Base-by-base conservation (phyloP, 2,888 invertebrate species). In the Catotricha subobsoleta region DNA sequence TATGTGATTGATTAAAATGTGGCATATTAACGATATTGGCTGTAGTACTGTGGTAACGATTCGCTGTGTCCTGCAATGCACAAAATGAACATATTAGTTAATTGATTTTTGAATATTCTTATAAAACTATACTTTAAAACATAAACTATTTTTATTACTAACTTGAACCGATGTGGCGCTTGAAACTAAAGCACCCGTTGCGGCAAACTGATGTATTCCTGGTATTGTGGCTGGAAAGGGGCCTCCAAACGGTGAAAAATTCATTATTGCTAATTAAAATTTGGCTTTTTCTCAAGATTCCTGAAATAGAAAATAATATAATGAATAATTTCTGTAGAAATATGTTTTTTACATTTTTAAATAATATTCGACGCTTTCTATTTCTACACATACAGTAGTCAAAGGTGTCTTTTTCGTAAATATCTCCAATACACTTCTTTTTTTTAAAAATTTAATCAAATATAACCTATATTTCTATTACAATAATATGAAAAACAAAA, bases 211-310 rank as follows among this genome's bases (percentile, higher is more conserved):
- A 60, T 84, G 82, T 56, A 86, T 80, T 44, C 77, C 35, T 2
- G 41, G 20, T 19, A 41, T 28, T 2, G 34, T 27, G 3, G 20
- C 72, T 51, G 80, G 77, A 58, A 79, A 81, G 63, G 75, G 83
- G 52, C 79, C 76, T 52, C 80, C 80, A 60, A 84, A 86, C 49
- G 83, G 82, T 54, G 83, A 74, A 67, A 86, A 86, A 68, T 86
- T 86, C 86, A 86, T 86, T 55, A n/a, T n/a, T n/a, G n/a, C n/a
- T n/a, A n/a, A n/a, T n/a, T n/a, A n/a, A n/a, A n/a, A 53, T 58
- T n/a, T n/a, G n/a, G n/a, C n/a, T n/a, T n/a, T 27, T 10, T 27
- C 27, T 27, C 27, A 9, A 44, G 36, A 41, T 27, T 27, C 10
- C 27, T 27, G 27, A n/a, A 18, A 40, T 30, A 34, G n/a, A n/a